Conservation (phyloP, 2,113 vertebrate genomes). For the Todiramphus saurophagus region DNA sequence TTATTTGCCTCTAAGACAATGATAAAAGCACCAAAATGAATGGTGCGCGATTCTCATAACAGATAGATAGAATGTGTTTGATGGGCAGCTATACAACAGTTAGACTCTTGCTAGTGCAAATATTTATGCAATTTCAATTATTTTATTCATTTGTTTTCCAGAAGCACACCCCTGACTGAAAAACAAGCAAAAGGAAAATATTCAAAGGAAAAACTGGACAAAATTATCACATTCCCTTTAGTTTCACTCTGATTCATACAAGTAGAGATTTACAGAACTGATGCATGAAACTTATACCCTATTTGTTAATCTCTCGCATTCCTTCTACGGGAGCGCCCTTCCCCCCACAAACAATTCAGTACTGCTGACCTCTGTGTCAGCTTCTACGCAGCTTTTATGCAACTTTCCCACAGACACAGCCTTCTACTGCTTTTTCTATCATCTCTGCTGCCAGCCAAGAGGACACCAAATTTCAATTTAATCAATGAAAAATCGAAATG, state of each 20-base stretch:
- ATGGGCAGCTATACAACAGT: not conserved
- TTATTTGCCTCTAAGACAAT: not conserved
- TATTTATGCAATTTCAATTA: not conserved
- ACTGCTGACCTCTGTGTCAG: not conserved
- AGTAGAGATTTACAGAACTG: not conserved
- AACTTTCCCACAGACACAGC: not conserved
- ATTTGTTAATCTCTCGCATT: not conserved
- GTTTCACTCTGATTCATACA: not conserved
- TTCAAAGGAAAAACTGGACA: not conserved
- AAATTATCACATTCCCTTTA: not conserved
- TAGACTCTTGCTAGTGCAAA: not conserved
- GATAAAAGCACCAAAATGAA: not conserved
- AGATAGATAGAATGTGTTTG: not conserved
- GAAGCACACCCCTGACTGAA: not conserved
- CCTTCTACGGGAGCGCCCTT: not conserved
- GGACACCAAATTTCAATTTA: not conserved
- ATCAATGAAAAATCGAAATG: not conserved
- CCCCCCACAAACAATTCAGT: not conserved
- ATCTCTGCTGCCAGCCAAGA: not conserved
- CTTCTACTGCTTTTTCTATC: not conserved
- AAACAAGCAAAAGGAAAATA: not conserved
- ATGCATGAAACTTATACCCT: not conserved
- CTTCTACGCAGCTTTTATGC: not conserved
- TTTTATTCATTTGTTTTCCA: not conserved
- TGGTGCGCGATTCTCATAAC: not conserved